These are phyloP conservation scores for Donacobius atricapilla DNA, from an alignment of 2,113 vertebrate species.

Conservation along the genomic window DNA sequence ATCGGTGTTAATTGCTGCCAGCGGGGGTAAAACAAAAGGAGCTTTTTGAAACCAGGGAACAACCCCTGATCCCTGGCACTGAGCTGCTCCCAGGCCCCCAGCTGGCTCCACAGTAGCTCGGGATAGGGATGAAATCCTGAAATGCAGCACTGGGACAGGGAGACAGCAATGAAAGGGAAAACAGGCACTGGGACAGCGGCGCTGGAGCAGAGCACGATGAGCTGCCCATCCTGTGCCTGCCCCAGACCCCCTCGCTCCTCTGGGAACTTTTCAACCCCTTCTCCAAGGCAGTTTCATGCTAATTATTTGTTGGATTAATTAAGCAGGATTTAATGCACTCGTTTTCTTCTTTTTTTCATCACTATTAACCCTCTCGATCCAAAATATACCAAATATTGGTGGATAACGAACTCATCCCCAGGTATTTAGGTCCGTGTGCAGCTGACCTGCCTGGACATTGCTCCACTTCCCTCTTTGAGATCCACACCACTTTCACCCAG, in stretches of 20 bases:
- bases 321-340: not conserved
- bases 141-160: not conserved
- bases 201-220: accelerated
- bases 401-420: accelerated
- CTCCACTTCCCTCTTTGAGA: not conserved
- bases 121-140: not conserved
- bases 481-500: not conserved
- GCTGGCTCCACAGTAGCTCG: not conserved
- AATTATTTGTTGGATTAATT: not conserved
- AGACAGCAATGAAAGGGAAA: not conserved
- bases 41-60: not conserved
- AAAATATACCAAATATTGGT: accelerated
- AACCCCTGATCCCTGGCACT: not conserved
- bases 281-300: not conserved
- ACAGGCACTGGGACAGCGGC: not conserved
- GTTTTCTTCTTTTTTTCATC: not conserved
- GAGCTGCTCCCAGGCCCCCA: not conserved
- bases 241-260: not conserved
- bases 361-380: not conserved
- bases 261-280: not conserved
- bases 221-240: not conserved
- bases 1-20: not conserved
- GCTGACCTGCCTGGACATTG: not conserved
- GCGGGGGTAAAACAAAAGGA: not conserved
- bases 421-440: not conserved